Evolutionary conservation across 2,797 vertebrate species (phyloP).

Genomic region (Centropyge bicolor): DNA sequence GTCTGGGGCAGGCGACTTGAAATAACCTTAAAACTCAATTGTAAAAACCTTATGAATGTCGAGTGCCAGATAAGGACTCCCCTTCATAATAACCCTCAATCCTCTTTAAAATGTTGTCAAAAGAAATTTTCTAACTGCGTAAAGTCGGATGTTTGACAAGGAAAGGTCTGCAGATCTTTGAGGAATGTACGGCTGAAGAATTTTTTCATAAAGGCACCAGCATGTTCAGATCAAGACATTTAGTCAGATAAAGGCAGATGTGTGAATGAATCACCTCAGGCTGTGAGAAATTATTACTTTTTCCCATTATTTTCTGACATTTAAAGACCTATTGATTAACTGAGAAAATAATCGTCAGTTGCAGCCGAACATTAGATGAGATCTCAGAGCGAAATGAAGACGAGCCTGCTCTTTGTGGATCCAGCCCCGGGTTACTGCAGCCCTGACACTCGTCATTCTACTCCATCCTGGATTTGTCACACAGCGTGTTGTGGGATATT

Average conservation of each 20-base stretch:
- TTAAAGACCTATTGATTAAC: not conserved
- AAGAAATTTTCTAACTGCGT: not conserved
- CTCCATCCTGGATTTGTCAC: conserved; percentile 25
- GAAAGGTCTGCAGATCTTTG: not conserved
- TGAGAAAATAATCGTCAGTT: not conserved
- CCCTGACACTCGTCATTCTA: not conserved
- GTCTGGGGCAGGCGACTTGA: conserved; percentile 18
- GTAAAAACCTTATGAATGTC: conserved; percentile 3
- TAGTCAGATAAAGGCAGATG: not conserved
- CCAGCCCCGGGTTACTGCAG: not conserved
- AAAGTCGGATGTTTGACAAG: not conserved
- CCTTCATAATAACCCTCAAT: not conserved
- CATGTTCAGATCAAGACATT: not conserved
- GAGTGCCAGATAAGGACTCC: not conserved
- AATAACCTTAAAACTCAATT: conserved; percentile 23
- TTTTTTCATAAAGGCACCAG: not conserved
- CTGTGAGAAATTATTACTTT: not conserved
- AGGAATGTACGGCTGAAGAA: not conserved
- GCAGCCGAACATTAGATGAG: not conserved
- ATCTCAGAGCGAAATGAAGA: not conserved
- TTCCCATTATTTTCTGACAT: not conserved
- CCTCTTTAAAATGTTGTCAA: not conserved
- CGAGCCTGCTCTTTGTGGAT: not conserved
- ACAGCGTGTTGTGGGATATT: conserved; percentile 1
- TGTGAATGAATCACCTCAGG: not conserved